Evolutionary conservation across 2,888 invertebrate species (phyloP), one percentile per base, ranked within the genome.

Genomic region (Eupithecia subumbrata): DNA sequence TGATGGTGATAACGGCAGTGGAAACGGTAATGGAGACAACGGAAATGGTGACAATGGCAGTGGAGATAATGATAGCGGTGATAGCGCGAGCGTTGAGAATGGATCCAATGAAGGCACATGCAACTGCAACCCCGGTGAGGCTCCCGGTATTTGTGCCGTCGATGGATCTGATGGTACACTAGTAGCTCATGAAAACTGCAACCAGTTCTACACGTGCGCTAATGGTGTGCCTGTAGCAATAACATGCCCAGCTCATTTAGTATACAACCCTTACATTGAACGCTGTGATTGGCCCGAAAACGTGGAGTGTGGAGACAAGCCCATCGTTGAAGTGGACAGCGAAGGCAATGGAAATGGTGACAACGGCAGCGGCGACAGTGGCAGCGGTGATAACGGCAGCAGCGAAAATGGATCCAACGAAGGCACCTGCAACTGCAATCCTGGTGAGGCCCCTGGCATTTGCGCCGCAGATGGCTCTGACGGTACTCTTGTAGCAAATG

Each of bases 141-240:
- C 84, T 0, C 82, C 82, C 0, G 60, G 56, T 14, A 86, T 88
- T 40, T 88, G 88, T 71, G 82, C 82, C 2, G 79, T 78, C 25
- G 79, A 80, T 11, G 83, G 76, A 5, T 85, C 86, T 2, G 81
- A 86, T 18, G 87, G 87, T 8, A 74, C 81, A 22, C 76, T 89
- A 0, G 74, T 88, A 0, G 88, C 89, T 5, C 84, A 88, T n/a
- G 86, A 87, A 80, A 82, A 85, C 71, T 89, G 88, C 75, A 85
- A 87, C 73, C 79, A 87, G 63, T 88, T 85, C 69, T 89, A 87
- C 52, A 82, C 79, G 69, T 88, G 88, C 34, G 52, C 34, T 1
- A 11, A 82, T n/a, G 84, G 86, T 14, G 25, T 25, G 3, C 84
- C 84, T 1, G 81, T 85, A 7, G 76, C 81, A 0, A 14, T 80